phyloP scores from a whole-genome alignment of 2,888 invertebrate species.

The Plebejus anna region DNA sequence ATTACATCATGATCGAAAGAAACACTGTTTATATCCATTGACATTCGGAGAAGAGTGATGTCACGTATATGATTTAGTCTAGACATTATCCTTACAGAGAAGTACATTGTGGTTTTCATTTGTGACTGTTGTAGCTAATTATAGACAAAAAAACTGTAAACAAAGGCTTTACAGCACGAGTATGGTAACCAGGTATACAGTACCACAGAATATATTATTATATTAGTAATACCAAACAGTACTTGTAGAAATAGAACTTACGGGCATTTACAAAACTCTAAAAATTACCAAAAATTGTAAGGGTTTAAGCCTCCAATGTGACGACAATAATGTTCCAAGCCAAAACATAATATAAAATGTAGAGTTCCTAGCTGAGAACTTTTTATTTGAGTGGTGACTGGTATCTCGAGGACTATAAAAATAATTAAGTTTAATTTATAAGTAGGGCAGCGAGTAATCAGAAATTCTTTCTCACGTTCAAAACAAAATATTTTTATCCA shows the following conservation, averaged over 20 bases:
- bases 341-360: neutral
- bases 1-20: neutral
- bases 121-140: neutral
- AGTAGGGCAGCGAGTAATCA: neutral
- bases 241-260: no score
- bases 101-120: neutral
- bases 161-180: neutral
- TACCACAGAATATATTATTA: no score
- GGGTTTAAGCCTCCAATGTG: no score
- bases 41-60: neutral
- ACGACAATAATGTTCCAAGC: no score
- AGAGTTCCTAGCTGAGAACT: neutral
- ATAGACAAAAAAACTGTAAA: neutral
- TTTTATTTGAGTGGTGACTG: constrained; percentile 3
- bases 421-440: constrained; percentile 19
- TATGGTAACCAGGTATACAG: neutral
- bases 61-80: neutral
- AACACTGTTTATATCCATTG: neutral
- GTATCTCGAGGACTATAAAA: constrained; percentile 13
- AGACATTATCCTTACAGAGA: constrained; percentile 4
- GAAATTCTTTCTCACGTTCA: constrained; percentile 13
- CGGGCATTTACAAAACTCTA: neutral
- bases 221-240: no score
- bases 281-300: no score
- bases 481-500: constrained; percentile 4